Base-by-base conservation (phyloP, 2,888 invertebrate genomes). In the Latrodectus hesperus region DNA sequence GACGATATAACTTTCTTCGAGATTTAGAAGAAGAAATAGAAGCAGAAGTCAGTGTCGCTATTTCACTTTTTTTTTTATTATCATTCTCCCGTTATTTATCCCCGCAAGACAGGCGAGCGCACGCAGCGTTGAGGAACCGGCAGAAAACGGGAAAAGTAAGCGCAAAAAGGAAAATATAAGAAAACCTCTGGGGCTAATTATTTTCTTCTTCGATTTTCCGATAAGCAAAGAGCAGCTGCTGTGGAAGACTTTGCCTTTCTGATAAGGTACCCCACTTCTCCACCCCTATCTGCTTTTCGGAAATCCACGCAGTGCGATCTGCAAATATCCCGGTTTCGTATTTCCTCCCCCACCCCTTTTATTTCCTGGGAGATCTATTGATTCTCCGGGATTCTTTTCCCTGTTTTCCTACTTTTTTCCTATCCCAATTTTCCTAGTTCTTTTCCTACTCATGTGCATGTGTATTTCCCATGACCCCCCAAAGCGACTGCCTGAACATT, bases 181-280 rank as follows among this genome's bases (percentile, higher is more conserved):
- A 74, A 74, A 78, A 78, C 77, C 72, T 84, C 55, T 65, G 84
- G 77, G 84, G 77, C 84, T 84, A 84, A 84, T 84, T 84, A 84
- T 84, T 84, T 84, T 84, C 77, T 53, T 55, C 78, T 84, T 84
- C 84, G 84, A 84, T 84, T 84, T 84, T 84, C 84, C 84, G 84
- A 84, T 84, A 84, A 72, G 84, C 84, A 84, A 78, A 84, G 84
- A 84, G 83, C 84, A 84, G 84, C 84, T 84, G 84, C 55, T 77
- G 22, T 67, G 55, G 82, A 82, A 82, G 77, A 84, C 77, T 78
- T 72, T 71, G 83, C 83, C 82, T 82, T 68, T 49, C 70, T 84
- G 84, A 84, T 84, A 84, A 84, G 84, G 78, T 77, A 65, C 78
- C 67, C 67, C n/a, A 60, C 60, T 60, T 38, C 38, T 38, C 38